Evolutionary conservation across 2,797 vertebrate genomes (phyloP), one percentile per base, ranked within the genome.

Genomic region (Acrossocheilus wenchowensis): DNA sequence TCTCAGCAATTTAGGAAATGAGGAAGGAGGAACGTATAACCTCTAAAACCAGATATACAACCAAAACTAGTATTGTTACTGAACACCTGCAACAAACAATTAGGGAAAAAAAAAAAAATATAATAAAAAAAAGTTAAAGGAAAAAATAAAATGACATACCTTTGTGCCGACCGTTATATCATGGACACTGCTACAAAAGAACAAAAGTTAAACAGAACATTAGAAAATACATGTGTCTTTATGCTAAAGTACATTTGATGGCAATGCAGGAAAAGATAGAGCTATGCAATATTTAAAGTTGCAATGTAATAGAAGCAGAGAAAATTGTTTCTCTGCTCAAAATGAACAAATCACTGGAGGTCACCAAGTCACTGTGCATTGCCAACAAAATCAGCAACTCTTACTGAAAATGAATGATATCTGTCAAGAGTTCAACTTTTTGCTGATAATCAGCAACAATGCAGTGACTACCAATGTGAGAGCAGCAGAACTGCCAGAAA

Each of bases 161-260:
- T 99, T 99, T 94, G 98, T 99, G 96, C 98, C 98, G 96, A 98
- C 98, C 95, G 98, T 96, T 97, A 98, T 97, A 95, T 99, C 97
- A 97, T 98, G 98, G 96, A 99, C 98, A 95, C 98, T 96, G 93
- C 97, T 98, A 96, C 83, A 87, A 93, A 89, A 85, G 64, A 73
- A 5, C 89, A 82, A 89, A 1, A 72, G 21, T 43, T 19, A 50
- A 3, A 62, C 11, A 19, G 41, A 52, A n/a, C 39, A 39, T 78
- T 78, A 78, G 52, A 78, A 10, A 17, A 41, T n/a, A 15, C 41
- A 19, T 7, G 5, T 14, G 39, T 52, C 14, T 50, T 36, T 6
- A 21, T 3, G 14, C 41, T 21, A 11, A 50, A 36, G 48, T 2
- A 39, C 41, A 64, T 60, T 79, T 62, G 14, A 79, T 19, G 36